phyloP scores from a whole-genome alignment of 2,113 vertebrate genomes.

The Sminthopsis crassicaudata region DNA sequence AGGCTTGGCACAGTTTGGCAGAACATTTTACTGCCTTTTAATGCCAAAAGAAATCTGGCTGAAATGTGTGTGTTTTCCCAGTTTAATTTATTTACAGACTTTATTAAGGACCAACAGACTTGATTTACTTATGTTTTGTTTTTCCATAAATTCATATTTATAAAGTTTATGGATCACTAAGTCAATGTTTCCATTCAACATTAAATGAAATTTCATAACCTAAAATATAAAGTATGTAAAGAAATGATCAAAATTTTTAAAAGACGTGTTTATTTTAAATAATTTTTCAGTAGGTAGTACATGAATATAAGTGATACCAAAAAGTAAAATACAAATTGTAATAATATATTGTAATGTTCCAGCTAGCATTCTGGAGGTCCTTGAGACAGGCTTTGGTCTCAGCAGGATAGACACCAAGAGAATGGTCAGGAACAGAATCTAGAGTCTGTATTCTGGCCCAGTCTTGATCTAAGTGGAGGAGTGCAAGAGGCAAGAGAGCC shows the following conservation, averaged over 20 bases:
- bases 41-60: conserved; percentile 80
- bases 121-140: conserved; percentile 67
- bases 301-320: not conserved
- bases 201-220: conserved; percentile 54
- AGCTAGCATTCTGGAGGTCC: too few relatives aligned
- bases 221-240: conserved; percentile 53
- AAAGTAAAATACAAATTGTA: not conserved
- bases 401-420: too few relatives aligned
- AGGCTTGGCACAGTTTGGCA: conserved; percentile 73
- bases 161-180: conserved; percentile 39
- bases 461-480: too few relatives aligned
- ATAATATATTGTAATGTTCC: not conserved
- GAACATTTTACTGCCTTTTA: conserved; percentile 77
- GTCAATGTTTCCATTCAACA: conserved; percentile 46
- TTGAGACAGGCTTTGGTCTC: too few relatives aligned
- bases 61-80: conserved; percentile 73
- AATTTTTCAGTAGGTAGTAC: not conserved
- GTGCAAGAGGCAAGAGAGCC: too few relatives aligned
- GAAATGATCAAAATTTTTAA: conserved; percentile 51
- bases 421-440: too few relatives aligned
- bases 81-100: conserved; percentile 79
- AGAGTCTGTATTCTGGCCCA: too few relatives aligned
- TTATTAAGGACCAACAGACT: conserved; percentile 76
- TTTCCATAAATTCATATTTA: conserved; percentile 67
- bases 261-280: not conserved